These are phyloP conservation scores for Falco peregrinus DNA, from an alignment of 2,797 vertebrate species.

Conservation along the genomic window DNA sequence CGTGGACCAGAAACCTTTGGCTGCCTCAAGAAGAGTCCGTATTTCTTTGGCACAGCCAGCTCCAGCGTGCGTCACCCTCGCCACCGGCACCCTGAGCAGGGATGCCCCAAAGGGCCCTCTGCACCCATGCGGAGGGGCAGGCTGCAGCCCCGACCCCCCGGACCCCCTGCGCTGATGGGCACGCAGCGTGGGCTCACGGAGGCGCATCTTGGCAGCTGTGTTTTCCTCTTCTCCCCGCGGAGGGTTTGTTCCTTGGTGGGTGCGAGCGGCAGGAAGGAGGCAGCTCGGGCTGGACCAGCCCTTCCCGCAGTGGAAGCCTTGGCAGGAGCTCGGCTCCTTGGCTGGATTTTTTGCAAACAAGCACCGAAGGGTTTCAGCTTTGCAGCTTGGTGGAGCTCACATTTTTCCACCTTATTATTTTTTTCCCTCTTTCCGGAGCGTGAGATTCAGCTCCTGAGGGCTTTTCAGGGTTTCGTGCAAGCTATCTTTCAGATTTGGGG, in stretches of 20 bases:
- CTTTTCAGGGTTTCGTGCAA: not conserved
- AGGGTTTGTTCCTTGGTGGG: not conserved
- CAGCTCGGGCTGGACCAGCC: not conserved
- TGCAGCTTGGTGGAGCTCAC: not conserved
- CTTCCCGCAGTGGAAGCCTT: not conserved
- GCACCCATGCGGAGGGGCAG: accelerated
- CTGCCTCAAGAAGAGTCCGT: not conserved
- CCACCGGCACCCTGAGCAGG: not conserved
- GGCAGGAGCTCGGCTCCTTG: not conserved
- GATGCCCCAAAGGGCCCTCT: not conserved
- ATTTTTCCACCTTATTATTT: not conserved
- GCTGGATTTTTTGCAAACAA: not conserved
- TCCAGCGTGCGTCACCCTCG: accelerated
- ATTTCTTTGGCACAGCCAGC: not conserved
- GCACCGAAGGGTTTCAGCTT: not conserved
- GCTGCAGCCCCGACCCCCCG: not conserved
- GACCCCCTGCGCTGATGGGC: accelerated
- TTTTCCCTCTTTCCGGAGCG: accelerated
- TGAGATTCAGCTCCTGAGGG: not conserved
- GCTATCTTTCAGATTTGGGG: not conserved
- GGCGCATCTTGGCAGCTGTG: accelerated
- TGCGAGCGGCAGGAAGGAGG: not conserved
- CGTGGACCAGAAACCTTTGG: not conserved
- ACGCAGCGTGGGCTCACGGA: accelerated
- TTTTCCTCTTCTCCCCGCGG: not conserved